These are phyloP conservation scores for Periphyllus acericola DNA, from an alignment of 2,888 invertebrate species.

Conservation along the genomic window DNA sequence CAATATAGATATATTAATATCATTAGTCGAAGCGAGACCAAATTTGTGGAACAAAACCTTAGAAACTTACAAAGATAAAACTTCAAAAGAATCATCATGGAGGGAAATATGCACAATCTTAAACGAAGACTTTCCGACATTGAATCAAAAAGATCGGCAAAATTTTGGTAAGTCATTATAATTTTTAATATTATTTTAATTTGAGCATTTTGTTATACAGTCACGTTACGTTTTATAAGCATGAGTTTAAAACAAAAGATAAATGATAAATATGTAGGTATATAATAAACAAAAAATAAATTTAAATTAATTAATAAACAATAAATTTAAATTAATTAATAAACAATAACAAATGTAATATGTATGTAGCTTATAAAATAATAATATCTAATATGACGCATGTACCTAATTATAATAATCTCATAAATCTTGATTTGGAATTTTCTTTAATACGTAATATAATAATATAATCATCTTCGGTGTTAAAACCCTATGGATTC, in stretches of 20 bases:
- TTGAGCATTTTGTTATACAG: too few species aligned
- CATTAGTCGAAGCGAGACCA: conserved; percentile 26
- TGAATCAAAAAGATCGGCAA: conserved; percentile 34
- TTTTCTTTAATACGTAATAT: too few species aligned
- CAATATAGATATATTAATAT: not conserved
- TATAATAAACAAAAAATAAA: too few species aligned
- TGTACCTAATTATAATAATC: conserved; percentile 2
- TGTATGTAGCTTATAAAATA: too few species aligned
- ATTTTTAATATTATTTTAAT: conserved; percentile 4
- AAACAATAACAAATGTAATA: too few species aligned
- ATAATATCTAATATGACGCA: not conserved
- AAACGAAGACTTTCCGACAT: conserved; percentile 18
- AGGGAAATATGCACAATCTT: conserved; percentile 29
- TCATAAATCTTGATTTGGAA: too few species aligned
- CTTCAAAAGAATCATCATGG: conserved; percentile 12
- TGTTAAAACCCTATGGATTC: conserved; percentile 45
- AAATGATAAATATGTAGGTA: too few species aligned
- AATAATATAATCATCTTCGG: too few species aligned
- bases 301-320: too few species aligned
- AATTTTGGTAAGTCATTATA: conserved; percentile 17
- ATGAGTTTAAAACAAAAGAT: too few species aligned
- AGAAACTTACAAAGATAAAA: conserved; percentile 25
- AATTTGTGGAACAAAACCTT: conserved; percentile 36
- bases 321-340: too few species aligned
- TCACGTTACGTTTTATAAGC: too few species aligned